A percentile compares a stretch with the other conserved stretches of the same genome.
Evolutionary conservation across 2,113 vertebrate species (phyloP).

Genomic region (Thymallus thymallus): DNA sequence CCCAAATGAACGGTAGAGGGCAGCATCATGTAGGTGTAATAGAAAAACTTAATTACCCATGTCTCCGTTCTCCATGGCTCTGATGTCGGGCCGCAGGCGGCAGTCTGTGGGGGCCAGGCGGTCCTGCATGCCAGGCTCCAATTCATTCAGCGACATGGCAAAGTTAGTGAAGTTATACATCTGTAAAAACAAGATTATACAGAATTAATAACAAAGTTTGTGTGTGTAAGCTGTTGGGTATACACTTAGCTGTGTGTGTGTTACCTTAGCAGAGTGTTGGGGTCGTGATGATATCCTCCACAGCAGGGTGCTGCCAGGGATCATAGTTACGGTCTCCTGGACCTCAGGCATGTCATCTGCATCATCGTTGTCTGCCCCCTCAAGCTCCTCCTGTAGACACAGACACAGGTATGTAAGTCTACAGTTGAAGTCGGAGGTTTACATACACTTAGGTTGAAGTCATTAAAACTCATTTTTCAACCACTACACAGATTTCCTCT

Average conservation of each 20-base stretch:
- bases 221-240: not conserved
- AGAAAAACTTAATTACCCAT: slow-evolving; percentile 78
- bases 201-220: not conserved
- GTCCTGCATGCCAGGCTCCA: slow-evolving; percentile 83
- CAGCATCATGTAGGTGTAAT: slow-evolving; percentile 9
- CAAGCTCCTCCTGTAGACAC: slow-evolving; percentile 66
- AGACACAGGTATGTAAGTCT: too few relatives aligned
- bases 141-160: slow-evolving; percentile 90
- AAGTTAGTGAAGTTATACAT: slow-evolving; percentile 99
- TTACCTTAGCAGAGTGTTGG: slow-evolving; percentile 85
- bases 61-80: slow-evolving; percentile 92
- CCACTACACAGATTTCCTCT: too few relatives aligned
- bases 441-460: too few relatives aligned
- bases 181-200: slow-evolving; percentile 59
- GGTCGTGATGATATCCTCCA: slow-evolving; percentile 93
- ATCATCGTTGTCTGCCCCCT: slow-evolving; percentile 77
- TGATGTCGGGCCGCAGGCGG: slow-evolving; percentile 92
- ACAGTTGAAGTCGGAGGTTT: too few relatives aligned
- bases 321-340: slow-evolving; percentile 88
- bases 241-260: not conserved
- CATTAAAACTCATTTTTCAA: too few relatives aligned
- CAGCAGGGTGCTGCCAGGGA: slow-evolving; percentile 92
- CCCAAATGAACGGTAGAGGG: slow-evolving; percentile 43
- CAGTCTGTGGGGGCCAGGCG: slow-evolving; percentile 86
- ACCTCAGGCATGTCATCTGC: slow-evolving; percentile 88